Evolutionary conservation across 2,888 invertebrate species (phyloP).

Genomic region (Chloroclysta siterata): DNA sequence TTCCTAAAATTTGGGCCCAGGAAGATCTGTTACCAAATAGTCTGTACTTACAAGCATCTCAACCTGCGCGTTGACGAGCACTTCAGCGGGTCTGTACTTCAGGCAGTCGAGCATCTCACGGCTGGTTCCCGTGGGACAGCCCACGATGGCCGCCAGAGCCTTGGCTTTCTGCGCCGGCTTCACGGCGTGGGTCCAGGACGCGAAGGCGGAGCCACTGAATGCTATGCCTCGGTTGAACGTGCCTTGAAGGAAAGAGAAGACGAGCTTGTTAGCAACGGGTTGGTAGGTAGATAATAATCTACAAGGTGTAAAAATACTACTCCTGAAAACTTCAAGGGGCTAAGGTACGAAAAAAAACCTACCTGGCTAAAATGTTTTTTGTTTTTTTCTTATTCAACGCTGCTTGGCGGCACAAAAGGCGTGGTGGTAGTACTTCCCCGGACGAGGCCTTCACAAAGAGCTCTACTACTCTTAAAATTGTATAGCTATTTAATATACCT

Average conservation of each 20-base stretch:
- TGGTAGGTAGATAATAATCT: too few relatives aligned
- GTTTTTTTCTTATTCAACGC: too few relatives aligned
- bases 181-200: slow-evolving; percentile 85
- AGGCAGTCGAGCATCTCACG: slow-evolving; percentile 87
- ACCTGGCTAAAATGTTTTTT: too few relatives aligned
- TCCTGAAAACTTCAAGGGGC: too few relatives aligned
- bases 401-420: too few relatives aligned
- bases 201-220: slow-evolving; percentile 88
- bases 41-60: slow-evolving; percentile 83
- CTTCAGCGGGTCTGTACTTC: slow-evolving; percentile 84
- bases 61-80: slow-evolving; percentile 84
- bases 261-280: background rate
- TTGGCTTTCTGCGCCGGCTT: slow-evolving; percentile 86
- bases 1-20: too few relatives aligned
- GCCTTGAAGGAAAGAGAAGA: slow-evolving; percentile 59
- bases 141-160: slow-evolving; percentile 84
- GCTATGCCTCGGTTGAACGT: slow-evolving; percentile 87
- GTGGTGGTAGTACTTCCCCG: too few relatives aligned
- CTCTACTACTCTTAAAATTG: too few relatives aligned
- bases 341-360: too few relatives aligned
- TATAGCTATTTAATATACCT: too few relatives aligned
- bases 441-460: too few relatives aligned
- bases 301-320: too few relatives aligned
- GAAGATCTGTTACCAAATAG: background rate
- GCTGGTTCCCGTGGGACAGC: slow-evolving; percentile 84